A percentile compares a stretch with the other conserved stretches of the same genome.
These are phyloP conservation scores for Thalassophryne amazonica DNA, from an alignment of 2,797 vertebrate species.

Conservation along the genomic window DNA sequence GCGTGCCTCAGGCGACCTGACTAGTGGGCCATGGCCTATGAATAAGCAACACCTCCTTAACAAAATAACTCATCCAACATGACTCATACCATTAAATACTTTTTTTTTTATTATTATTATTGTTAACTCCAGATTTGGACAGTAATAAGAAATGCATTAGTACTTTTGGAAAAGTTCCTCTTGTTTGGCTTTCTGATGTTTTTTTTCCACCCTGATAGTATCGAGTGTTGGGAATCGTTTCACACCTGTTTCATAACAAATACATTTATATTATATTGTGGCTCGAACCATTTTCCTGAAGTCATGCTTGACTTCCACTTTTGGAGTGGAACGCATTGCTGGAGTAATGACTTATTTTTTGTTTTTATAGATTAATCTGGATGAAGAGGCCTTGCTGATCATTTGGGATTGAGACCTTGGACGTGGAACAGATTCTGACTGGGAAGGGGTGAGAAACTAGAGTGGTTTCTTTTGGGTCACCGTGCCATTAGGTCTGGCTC, in stretches of 20 bases:
- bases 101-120: no score
- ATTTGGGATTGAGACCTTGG: slow-evolving; percentile 54
- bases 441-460: slow-evolving; percentile 69
- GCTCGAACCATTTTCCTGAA: no score
- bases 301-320: no score
- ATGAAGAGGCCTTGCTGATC: slow-evolving; percentile 45
- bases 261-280: not conserved
- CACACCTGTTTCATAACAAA: slow-evolving; percentile 61
- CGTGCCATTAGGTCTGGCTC: slow-evolving; percentile 51
- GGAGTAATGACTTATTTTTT: slow-evolving; percentile 13
- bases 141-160: no score
- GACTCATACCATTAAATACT: no score
- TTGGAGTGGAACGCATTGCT: not conserved
- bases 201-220: no score
- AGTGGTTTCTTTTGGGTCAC: slow-evolving; percentile 57
- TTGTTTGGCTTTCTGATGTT: no score
- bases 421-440: slow-evolving; percentile 68
- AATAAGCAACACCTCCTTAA: slow-evolving; percentile 18
- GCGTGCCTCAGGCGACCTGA: slow-evolving; percentile 15
- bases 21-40: slow-evolving; percentile 22
- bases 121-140: no score
- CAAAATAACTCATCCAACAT: not conserved
- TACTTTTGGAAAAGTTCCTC: no score
- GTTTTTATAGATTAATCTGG: slow-evolving; percentile 41
- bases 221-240: no score